Evolutionary conservation across 2,113 vertebrate species (phyloP).

Genomic region (Plecotus auritus): DNA sequence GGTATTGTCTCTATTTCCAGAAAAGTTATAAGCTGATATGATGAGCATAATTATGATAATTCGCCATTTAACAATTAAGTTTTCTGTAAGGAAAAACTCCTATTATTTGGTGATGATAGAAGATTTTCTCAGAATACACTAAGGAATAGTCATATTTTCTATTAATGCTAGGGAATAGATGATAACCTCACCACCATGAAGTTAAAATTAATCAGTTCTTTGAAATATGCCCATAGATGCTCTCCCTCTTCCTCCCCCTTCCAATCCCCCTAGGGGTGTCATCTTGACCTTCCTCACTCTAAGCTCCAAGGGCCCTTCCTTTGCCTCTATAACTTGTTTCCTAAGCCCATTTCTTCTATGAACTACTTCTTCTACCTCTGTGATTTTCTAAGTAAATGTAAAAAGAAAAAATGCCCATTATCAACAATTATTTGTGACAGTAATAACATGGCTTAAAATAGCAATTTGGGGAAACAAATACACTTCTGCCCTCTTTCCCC

Average conservation of each 20-base stretch:
- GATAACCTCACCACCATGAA: not conserved
- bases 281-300: too few species aligned
- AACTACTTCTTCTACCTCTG: too few species aligned
- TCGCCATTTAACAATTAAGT: not conserved
- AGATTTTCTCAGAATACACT: not conserved
- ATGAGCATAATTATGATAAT: not conserved
- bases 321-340: too few species aligned
- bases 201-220: not conserved
- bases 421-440: not conserved
- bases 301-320: too few species aligned
- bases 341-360: too few species aligned
- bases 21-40: not conserved
- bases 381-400: too few species aligned
- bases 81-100: not conserved
- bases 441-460: not conserved
- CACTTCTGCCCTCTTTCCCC: not conserved
- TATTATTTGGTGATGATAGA: not conserved
- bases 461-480: not conserved
- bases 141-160: not conserved
- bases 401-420: too few species aligned
- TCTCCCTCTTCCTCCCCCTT: too few species aligned
- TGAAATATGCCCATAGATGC: not conserved
- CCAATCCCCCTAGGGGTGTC: too few species aligned
- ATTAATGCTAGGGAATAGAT: not conserved
- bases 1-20: not conserved